These are phyloP conservation scores for Pardosa pseudoannulata DNA, from an alignment of 2,888 invertebrate species.

Conservation along the genomic window DNA sequence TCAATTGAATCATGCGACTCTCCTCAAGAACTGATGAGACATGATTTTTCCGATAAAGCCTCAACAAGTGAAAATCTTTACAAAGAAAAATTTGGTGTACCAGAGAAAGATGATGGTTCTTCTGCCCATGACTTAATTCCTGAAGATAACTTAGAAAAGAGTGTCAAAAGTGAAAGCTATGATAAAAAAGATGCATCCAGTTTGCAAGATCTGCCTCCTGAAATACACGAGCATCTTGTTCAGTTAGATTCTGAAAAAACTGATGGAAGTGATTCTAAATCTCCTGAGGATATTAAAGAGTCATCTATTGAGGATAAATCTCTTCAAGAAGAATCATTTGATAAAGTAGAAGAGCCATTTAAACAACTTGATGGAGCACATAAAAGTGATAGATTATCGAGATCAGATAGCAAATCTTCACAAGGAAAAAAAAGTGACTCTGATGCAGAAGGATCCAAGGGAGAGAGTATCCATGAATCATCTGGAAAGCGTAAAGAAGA, in stretches of 20 bases:
- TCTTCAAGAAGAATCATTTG: background rate
- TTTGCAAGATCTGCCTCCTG: background rate
- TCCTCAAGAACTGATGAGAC: slow-evolving; percentile 48
- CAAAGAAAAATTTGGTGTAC: slow-evolving; percentile 12
- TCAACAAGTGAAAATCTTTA: background rate
- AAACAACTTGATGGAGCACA: slow-evolving; percentile 6
- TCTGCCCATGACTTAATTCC: slow-evolving; percentile 53
- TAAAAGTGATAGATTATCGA: slow-evolving; percentile 30
- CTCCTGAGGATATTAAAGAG: background rate
- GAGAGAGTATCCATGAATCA: slow-evolving; percentile 30
- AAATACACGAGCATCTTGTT: slow-evolving; percentile 4
- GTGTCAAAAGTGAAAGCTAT: background rate
- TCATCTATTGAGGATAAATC: slow-evolving; percentile 9
- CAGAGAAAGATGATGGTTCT: slow-evolving; percentile 29
- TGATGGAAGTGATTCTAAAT: background rate
- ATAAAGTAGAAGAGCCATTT: background rate
- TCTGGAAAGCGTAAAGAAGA: slow-evolving; percentile 82
- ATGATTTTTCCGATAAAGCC: slow-evolving; percentile 53
- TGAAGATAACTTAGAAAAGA: slow-evolving; percentile 55
- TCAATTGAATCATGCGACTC: slow-evolving; percentile 70
- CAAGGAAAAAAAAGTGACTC: slow-evolving; percentile 69
- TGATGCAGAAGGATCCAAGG: slow-evolving; percentile 61
- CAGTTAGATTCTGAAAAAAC: background rate
- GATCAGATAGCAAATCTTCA: slow-evolving; percentile 62
- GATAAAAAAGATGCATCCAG: slow-evolving; percentile 29